A percentile compares a stretch with the other conserved stretches of the same genome.
These are phyloP conservation scores for Argyra leucocephala DNA, from an alignment of 2,888 invertebrate genomes.

Conservation along the genomic window DNA sequence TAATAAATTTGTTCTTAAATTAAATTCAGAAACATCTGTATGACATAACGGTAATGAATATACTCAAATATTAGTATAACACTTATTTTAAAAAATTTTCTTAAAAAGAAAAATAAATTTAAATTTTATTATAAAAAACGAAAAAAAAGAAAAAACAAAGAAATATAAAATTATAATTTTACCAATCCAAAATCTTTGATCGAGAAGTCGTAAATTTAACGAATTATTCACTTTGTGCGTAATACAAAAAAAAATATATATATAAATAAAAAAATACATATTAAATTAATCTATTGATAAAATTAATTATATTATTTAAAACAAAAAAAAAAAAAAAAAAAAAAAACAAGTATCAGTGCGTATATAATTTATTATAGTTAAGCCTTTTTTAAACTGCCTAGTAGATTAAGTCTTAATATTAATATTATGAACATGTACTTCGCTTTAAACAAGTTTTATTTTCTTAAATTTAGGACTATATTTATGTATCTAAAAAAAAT, in stretches of 20 bases:
- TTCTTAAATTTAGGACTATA: too few relatives aligned
- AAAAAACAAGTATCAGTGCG: not conserved
- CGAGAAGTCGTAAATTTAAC: not conserved
- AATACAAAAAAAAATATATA: not conserved
- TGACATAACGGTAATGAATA: conserved; percentile 47
- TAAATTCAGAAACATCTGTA: conserved; percentile 95
- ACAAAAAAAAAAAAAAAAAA: not conserved
- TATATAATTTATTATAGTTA: not conserved
- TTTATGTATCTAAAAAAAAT: too few relatives aligned
- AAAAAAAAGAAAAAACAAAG: not conserved
- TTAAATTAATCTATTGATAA: not conserved
- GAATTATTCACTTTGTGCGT: not conserved
- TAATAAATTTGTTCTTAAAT: conserved; percentile 84
- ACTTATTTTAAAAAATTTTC: not conserved
- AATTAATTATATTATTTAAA: not conserved
- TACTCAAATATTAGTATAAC: conserved; percentile 9
- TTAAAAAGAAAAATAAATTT: not conserved
- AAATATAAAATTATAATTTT: not conserved
- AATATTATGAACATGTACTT: not conserved
- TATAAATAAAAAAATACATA: not conserved
- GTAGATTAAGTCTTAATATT: not conserved
- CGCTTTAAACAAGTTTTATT: not conserved
- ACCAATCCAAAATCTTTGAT: not conserved
- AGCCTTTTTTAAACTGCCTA: not conserved
- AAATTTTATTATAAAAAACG: not conserved